Conservation (phyloP, 2,888 invertebrate genomes). For the Lutraria lutraria region DNA sequence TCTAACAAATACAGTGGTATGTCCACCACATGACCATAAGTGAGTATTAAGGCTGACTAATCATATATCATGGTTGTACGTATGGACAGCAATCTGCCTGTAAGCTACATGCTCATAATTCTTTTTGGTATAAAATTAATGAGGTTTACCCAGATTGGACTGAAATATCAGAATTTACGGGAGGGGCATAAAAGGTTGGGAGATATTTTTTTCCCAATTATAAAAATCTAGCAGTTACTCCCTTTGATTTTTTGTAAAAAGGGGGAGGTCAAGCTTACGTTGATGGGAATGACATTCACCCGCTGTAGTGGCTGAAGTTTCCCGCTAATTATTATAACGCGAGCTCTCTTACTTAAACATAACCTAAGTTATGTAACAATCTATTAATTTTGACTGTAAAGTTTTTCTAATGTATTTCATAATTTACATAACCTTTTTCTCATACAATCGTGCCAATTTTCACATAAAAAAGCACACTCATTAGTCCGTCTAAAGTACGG, state of each 20-base stretch:
- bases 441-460: too few relatives aligned
- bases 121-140: constrained; percentile 36
- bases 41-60: not conserved
- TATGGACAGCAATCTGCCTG: constrained; percentile 27
- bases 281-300: not conserved
- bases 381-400: too few relatives aligned
- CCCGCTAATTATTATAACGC: too few relatives aligned
- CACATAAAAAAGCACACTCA: not conserved
- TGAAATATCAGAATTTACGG: constrained; percentile 16
- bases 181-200: constrained; percentile 20
- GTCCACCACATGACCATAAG: constrained; percentile 31
- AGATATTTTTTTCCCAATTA: not conserved
- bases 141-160: constrained; percentile 23
- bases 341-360: too few relatives aligned
- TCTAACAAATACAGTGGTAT: not conserved
- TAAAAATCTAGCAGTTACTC: not conserved
- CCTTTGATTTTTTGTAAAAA: not conserved
- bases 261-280: not conserved
- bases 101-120: constrained; percentile 30
- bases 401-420: too few relatives aligned
- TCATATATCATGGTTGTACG: constrained; percentile 29
- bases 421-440: too few relatives aligned
- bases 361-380: too few relatives aligned
- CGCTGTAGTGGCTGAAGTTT: too few relatives aligned
- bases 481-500: not conserved